These are phyloP conservation scores for Ornithoptera alexandrae DNA, from an alignment of 2,888 invertebrate species.

Conservation along the genomic window DNA sequence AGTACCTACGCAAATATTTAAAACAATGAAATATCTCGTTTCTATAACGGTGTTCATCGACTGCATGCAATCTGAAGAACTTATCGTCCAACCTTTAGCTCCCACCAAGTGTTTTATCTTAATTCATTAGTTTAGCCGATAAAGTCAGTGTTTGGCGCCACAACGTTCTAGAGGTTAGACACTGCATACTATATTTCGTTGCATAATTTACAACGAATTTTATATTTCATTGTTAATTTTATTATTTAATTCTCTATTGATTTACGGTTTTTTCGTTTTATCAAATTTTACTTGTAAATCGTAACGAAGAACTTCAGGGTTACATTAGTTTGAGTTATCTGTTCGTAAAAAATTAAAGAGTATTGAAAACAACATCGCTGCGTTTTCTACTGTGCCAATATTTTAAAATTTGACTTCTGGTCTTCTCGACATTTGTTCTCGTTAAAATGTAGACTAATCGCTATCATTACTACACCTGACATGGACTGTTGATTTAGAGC, in stretches of 20 bases:
- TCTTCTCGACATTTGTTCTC: constrained; percentile 1
- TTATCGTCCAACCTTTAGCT: constrained; percentile 58
- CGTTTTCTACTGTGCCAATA: not conserved
- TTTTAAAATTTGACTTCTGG: constrained; percentile 1
- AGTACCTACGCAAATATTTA: no score
- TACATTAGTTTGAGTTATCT: no score
- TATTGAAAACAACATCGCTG: not conserved
- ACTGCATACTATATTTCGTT: constrained; percentile 17
- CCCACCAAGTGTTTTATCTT: constrained; percentile 48
- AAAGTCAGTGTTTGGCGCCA: constrained; percentile 35
- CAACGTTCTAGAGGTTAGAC: constrained; percentile 13
- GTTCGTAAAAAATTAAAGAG: no score
- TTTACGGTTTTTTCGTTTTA: no score
- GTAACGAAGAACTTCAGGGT: no score
- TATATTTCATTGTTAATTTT: not conserved
- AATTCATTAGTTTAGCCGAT: constrained; percentile 59
- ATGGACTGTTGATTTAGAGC: constrained; percentile 10
- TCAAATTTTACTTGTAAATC: no score
- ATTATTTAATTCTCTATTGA: no score
- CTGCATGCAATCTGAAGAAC: constrained; percentile 41
- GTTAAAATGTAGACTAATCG: constrained; percentile 14
- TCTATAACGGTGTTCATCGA: not conserved
- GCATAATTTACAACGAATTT: constrained; percentile 26
- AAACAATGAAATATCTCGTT: no score
- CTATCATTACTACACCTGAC: constrained; percentile 7